Evolutionary conservation across 2,113 vertebrate species (phyloP).

Genomic region (Silurus glanis): DNA sequence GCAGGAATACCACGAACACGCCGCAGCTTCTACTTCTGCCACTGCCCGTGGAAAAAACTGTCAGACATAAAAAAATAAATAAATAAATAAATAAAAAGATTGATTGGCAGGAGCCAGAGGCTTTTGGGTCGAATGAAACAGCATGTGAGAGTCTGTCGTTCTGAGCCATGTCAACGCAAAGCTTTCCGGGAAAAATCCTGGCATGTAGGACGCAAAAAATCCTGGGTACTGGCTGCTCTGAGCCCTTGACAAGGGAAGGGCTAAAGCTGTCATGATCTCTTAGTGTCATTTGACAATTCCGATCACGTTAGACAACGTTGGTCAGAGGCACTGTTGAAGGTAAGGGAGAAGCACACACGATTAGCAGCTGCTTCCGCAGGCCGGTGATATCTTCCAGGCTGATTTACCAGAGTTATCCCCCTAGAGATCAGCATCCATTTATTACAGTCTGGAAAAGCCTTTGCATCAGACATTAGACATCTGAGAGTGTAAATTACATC

Average conservation of each 20-base stretch:
- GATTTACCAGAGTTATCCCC: constrained; percentile 9
- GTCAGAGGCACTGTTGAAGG: constrained; percentile 14
- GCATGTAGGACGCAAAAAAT: constrained; percentile 23
- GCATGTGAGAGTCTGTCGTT: constrained; percentile 7
- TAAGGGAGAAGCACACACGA: neutral
- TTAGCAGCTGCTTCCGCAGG: constrained; percentile 19
- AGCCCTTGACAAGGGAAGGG: constrained; percentile 22
- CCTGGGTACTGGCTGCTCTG: neutral
- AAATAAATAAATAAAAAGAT: constrained; percentile 21
- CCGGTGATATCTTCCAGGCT: neutral
- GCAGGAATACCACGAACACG: constrained; percentile 20
- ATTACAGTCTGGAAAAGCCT: constrained; percentile 28
- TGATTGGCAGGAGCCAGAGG: constrained; percentile 37
- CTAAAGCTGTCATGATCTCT: constrained; percentile 43
- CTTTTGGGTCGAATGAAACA: constrained; percentile 11
- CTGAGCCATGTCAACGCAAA: neutral
- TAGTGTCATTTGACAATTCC: constrained; percentile 43
- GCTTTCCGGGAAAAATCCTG: constrained; percentile 39
- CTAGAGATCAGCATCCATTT: constrained; percentile 19
- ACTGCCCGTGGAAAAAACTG: constrained; percentile 11
- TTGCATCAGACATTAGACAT: constrained; percentile 17
- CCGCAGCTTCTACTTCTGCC: neutral
- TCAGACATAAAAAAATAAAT: neutral
- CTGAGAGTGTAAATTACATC: neutral
- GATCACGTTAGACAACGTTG: constrained; percentile 20